These are phyloP conservation scores for Acronicta psi DNA, from an alignment of 2,888 invertebrate species.

Conservation along the genomic window DNA sequence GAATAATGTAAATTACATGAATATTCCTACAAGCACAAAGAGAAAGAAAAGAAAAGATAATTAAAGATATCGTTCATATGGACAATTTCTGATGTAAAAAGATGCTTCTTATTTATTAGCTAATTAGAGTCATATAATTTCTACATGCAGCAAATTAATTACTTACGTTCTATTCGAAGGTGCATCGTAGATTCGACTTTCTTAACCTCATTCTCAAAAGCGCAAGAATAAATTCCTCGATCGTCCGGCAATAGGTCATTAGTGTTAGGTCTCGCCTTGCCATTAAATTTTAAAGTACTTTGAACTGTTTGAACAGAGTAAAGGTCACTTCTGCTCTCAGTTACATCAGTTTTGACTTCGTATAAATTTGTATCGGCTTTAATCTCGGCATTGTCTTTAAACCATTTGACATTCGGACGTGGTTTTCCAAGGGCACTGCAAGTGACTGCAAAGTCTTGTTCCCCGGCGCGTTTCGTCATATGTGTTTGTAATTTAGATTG, in stretches of 20 bases:
- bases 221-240: slow-evolving; percentile 95
- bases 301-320: slow-evolving; percentile 95
- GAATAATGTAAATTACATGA: slow-evolving; percentile 8
- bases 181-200: slow-evolving; percentile 96
- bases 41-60: slow-evolving; percentile 20
- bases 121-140: slow-evolving; percentile 14
- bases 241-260: slow-evolving; percentile 95
- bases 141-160: slow-evolving; percentile 16
- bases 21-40: slow-evolving; percentile 9
- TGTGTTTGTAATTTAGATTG: slow-evolving; percentile 94
- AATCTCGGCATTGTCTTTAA: slow-evolving; percentile 95
- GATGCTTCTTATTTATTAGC: background rate
- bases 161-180: slow-evolving; percentile 96
- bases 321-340: slow-evolving; percentile 93
- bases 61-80: background rate
- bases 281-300: slow-evolving; percentile 94
- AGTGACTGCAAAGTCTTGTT: slow-evolving; percentile 93
- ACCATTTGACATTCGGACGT: slow-evolving; percentile 94
- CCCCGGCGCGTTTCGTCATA: slow-evolving; percentile 94
- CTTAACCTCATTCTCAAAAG: slow-evolving; percentile 96
- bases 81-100: too few species aligned
- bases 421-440: slow-evolving; percentile 97
- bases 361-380: slow-evolving; percentile 93
- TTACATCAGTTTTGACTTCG: slow-evolving; percentile 94
- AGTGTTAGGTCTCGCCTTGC: slow-evolving; percentile 92